These are phyloP conservation scores for Neomonachus schauinslandi DNA, from an alignment of 2,113 vertebrate genomes.

Conservation along the genomic window DNA sequence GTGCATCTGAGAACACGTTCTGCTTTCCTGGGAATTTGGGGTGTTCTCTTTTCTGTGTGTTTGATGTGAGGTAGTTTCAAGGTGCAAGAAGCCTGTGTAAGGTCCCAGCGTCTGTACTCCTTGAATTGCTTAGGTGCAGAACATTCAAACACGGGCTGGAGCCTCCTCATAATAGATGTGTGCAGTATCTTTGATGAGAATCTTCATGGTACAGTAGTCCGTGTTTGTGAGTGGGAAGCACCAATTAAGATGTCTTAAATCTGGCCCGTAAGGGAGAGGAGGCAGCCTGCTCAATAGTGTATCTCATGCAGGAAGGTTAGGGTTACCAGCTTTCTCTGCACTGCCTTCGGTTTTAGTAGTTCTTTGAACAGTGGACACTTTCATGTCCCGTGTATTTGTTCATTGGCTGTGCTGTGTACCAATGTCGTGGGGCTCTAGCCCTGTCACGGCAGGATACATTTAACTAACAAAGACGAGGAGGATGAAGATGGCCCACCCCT, in stretches of 20 bases:
- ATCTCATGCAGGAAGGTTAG: not conserved
- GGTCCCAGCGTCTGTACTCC: not conserved
- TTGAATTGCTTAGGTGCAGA: conserved; percentile 4
- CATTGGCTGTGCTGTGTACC: not conserved
- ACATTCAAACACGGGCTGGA: not conserved
- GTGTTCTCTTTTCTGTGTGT: not conserved
- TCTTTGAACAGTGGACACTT: not conserved
- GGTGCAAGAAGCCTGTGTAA: not conserved
- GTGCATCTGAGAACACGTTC: conserved; percentile 28
- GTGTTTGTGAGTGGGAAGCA: not conserved
- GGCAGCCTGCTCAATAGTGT: not conserved
- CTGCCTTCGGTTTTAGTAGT: not conserved
- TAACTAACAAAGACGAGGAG: not conserved
- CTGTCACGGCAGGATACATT: not conserved
- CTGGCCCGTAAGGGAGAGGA: not conserved
- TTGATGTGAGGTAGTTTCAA: conserved; percentile 12
- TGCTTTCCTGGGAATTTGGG: conserved; percentile 18
- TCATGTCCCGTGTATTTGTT: not conserved
- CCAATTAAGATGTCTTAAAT: not conserved
- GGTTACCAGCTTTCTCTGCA: not conserved
- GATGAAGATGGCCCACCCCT: not conserved
- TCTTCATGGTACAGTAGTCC: not conserved
- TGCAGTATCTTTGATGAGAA: conserved; percentile 34
- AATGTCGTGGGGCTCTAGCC: not conserved
- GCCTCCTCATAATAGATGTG: not conserved